Percentiles rank a stretch among this genome's conserved stretches.
These are phyloP conservation scores for Andricus grossulariae DNA, from an alignment of 1,140 invertebrate genomes.

Conservation along the genomic window DNA sequence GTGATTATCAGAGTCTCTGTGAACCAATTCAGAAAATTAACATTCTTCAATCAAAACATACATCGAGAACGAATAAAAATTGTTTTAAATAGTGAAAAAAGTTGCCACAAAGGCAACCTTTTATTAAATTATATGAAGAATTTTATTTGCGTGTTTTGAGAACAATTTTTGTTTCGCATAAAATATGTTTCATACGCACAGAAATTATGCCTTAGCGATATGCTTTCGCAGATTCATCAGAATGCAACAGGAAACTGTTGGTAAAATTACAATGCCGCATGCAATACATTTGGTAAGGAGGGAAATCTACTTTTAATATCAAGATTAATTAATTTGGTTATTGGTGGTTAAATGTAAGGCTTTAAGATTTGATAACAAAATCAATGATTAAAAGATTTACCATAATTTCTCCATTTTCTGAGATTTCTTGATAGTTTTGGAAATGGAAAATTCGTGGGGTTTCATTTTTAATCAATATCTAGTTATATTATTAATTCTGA, in stretches of 20 bases:
- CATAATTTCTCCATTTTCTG: not conserved
- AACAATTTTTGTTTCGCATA: not conserved
- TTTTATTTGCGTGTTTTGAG: not conserved
- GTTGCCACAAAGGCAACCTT: not conserved
- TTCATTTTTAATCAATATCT: not conserved
- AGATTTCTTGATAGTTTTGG: not conserved
- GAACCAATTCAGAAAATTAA: not conserved
- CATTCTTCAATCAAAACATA: not conserved
- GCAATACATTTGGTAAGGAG: conserved; percentile 43
- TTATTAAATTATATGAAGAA: not conserved
- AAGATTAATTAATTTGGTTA: too few species aligned
- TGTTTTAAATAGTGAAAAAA: not conserved
- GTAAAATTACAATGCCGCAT: conserved; percentile 39
- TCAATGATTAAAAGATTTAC: too few species aligned
- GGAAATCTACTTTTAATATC: not conserved
- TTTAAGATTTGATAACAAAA: too few species aligned
- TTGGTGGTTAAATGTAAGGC: too few species aligned
- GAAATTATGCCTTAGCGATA: conserved; percentile 54
- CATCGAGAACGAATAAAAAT: not conserved
- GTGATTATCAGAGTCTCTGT: conserved; percentile 6
- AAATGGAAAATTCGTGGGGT: not conserved
- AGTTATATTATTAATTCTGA: too few species aligned
- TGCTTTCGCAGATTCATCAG: conserved; percentile 48
- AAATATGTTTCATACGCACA: conserved; percentile 53
- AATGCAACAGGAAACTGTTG: conserved; percentile 47